phyloP scores from a whole-genome alignment of 1,140 invertebrate genomes.

The Drosophila auraria region DNA sequence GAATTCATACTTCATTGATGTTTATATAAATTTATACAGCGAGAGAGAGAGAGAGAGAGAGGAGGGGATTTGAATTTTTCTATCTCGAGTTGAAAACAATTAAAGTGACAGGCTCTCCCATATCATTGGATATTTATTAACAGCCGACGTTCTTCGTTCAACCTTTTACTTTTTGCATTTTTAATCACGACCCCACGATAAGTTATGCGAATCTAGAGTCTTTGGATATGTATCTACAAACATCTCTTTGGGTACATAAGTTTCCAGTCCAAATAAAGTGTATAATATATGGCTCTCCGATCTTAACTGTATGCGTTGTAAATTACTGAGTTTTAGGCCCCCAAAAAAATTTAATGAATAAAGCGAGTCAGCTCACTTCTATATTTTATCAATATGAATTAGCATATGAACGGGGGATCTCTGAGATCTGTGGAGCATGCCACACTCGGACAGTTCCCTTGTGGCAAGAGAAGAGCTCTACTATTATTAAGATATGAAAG shows the following conservation, averaged over 20 bases:
- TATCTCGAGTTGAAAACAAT: constrained; percentile 40
- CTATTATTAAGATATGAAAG: constrained; percentile 20
- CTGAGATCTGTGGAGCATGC: constrained; percentile 56
- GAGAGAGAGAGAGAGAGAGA: not conserved
- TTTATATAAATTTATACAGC: constrained; percentile 48
- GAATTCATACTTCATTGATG: constrained; percentile 69
- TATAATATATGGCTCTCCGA: constrained; percentile 60
- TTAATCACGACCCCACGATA: constrained; percentile 54
- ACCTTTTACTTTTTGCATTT: constrained; percentile 68
- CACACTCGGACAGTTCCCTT: constrained; percentile 62
- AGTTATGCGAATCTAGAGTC: constrained; percentile 69
- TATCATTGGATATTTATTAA: constrained; percentile 67
- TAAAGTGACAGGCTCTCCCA: constrained; percentile 49
- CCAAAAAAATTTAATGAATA: constrained; percentile 52
- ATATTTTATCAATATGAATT: constrained; percentile 66
- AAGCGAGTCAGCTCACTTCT: constrained; percentile 34
- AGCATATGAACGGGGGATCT: constrained; percentile 70
- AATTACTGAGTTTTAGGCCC: constrained; percentile 64
- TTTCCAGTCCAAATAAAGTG: constrained; percentile 64
- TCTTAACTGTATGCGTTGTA: constrained; percentile 77
- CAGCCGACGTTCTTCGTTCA: constrained; percentile 22
- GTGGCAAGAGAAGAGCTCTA: constrained; percentile 1
- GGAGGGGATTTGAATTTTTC: constrained; percentile 24
- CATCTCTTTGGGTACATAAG: constrained; percentile 41
- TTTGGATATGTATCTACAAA: constrained; percentile 12